phyloP scores from a whole-genome alignment of 2,113 vertebrate species.

The Anolis sagrei region DNA sequence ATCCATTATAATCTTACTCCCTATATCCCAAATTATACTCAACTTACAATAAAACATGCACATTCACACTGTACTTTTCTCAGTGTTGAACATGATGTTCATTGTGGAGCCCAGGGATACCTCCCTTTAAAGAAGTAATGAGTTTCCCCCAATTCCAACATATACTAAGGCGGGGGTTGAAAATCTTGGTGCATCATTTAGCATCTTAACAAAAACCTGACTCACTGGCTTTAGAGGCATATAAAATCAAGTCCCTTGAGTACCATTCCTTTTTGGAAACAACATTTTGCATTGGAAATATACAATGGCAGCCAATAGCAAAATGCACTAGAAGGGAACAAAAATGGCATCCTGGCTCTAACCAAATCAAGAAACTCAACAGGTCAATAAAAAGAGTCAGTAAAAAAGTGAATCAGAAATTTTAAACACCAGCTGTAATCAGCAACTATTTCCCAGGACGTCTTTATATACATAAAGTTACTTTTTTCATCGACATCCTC shows the following conservation, averaged over 20 bases:
- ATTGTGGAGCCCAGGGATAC: not conserved
- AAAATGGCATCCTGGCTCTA: not conserved
- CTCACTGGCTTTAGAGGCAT: not conserved
- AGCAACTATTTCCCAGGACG: conserved; percentile 42
- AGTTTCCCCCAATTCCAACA: not conserved
- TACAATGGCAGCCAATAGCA: not conserved
- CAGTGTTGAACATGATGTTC: not conserved
- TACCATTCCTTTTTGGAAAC: conserved; percentile 2
- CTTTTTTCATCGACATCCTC: not conserved
- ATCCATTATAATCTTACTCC: not conserved
- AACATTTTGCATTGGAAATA: not conserved
- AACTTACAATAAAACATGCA: not conserved
- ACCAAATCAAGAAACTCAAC: fast-evolving
- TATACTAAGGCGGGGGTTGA: not conserved
- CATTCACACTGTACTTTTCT: not conserved
- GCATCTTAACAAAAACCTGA: not conserved
- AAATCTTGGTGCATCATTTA: conserved; percentile 3
- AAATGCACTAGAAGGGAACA: fast-evolving
- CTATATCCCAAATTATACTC: not conserved
- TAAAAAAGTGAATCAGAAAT: conserved; percentile 53
- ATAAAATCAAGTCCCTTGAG: not conserved
- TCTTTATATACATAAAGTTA: conserved; percentile 45
- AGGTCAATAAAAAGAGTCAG: not conserved
- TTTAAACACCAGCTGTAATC: conserved; percentile 46
- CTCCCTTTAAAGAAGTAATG: not conserved